Evolutionary conservation across 2,888 invertebrate genomes (phyloP).

Genomic region (Cheilosia soror): DNA sequence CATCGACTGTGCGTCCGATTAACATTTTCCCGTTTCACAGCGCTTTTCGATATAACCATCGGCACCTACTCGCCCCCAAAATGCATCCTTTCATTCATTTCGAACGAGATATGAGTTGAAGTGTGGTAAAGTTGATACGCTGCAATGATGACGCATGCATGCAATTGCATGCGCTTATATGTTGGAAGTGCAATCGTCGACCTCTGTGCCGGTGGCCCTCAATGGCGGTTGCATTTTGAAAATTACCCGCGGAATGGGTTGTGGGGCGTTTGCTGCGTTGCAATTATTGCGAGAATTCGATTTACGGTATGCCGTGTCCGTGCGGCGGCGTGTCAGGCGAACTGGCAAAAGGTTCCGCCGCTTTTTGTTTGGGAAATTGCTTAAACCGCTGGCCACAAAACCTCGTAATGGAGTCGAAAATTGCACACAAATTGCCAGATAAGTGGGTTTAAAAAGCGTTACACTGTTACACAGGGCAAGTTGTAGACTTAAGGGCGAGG

Average conservation of each 20-base stretch:
- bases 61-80: background rate
- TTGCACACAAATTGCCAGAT: constrained; percentile 73
- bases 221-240: constrained; percentile 71
- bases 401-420: constrained; percentile 72
- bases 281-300: constrained; percentile 72
- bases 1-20: constrained; percentile 59
- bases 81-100: constrained; percentile 42
- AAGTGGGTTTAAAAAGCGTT: constrained; percentile 54
- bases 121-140: constrained; percentile 56
- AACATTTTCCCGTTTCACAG: constrained; percentile 55
- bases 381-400: constrained; percentile 61
- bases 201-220: constrained; percentile 18
- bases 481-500: constrained; percentile 20
- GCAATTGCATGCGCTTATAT: constrained; percentile 49
- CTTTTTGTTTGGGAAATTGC: constrained; percentile 62
- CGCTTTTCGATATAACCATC: background rate
- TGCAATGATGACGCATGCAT: constrained; percentile 56
- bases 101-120: constrained; percentile 51
- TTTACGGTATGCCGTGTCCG: constrained; percentile 66
- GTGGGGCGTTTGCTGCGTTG: constrained; percentile 43
- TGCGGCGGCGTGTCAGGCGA: constrained; percentile 51
- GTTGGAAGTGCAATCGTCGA: constrained; percentile 6
- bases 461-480: constrained; percentile 41
- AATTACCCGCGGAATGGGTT: constrained; percentile 39
- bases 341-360: constrained; percentile 57